phyloP scores from a whole-genome alignment of 2,888 invertebrate species.

The Tortricodes alternella region DNA sequence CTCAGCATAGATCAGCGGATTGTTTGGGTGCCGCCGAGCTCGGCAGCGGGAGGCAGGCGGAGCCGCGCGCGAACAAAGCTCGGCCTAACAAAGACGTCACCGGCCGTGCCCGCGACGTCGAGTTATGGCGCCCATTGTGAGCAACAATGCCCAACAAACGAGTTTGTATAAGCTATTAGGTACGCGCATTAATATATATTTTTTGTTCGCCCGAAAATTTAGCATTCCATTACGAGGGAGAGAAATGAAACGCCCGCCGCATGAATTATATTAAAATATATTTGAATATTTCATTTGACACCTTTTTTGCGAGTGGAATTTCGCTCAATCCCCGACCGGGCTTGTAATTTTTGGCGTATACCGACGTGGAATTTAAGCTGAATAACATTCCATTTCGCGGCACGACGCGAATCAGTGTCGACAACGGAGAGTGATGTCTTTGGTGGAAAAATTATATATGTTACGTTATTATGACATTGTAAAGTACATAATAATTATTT shows the following conservation, averaged over 20 bases:
- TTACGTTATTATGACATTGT: not conserved
- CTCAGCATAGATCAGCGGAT: slow-evolving; percentile 39
- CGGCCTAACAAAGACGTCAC: slow-evolving; percentile 82
- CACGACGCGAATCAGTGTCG: slow-evolving; percentile 79
- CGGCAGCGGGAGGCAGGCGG: slow-evolving; percentile 71
- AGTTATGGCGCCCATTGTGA: slow-evolving; percentile 83
- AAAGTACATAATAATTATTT: not conserved
- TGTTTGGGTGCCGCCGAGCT: slow-evolving; percentile 50
- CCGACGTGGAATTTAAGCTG: slow-evolving; percentile 75
- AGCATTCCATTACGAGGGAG: slow-evolving; percentile 83
- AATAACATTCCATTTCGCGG: slow-evolving; percentile 81
- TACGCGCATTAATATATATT: slow-evolving; percentile 84
- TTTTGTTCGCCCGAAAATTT: slow-evolving; percentile 83
- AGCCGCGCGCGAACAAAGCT: slow-evolving; percentile 74
- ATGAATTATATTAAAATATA: slow-evolving; percentile 84
- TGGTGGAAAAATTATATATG: not conserved
- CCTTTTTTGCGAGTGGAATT: slow-evolving; percentile 81
- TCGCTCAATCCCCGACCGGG: slow-evolving; percentile 77
- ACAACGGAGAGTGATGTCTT: slow-evolving; percentile 36
- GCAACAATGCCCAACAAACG: slow-evolving; percentile 83
- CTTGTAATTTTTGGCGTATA: slow-evolving; percentile 80
- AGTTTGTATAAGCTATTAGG: slow-evolving; percentile 84
- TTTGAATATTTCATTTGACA: slow-evolving; percentile 84
- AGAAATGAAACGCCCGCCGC: slow-evolving; percentile 83
- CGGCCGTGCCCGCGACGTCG: slow-evolving; percentile 81